Conservation (phyloP, 2,113 vertebrate species). For the Myiagra hebetior region DNA sequence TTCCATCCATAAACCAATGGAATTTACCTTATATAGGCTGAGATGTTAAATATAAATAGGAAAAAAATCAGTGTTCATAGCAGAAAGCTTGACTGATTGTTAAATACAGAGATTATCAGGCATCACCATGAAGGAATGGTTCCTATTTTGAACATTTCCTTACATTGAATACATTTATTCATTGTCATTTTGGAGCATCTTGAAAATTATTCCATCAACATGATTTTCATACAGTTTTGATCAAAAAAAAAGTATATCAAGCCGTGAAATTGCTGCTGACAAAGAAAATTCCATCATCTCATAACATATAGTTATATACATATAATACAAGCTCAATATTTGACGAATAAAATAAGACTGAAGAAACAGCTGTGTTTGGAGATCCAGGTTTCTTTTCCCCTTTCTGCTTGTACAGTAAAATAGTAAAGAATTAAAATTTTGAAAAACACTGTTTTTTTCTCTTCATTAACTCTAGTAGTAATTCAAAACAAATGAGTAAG, state of each 20-base stretch:
- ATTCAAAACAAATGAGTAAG: background rate
- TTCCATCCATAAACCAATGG: background rate
- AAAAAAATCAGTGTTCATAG: background rate
- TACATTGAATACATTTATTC: background rate
- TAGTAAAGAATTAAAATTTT: background rate
- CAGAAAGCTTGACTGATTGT: background rate
- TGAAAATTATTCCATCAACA: background rate
- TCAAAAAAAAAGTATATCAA: conserved; percentile 1
- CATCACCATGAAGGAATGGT: background rate
- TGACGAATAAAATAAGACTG: background rate
- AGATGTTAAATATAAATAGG: background rate
- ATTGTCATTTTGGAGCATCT: background rate
- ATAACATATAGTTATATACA: no score
- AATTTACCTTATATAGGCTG: background rate
- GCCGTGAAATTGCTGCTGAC: conserved; percentile 46
- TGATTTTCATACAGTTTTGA: conserved; percentile 46
- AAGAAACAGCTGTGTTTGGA: background rate
- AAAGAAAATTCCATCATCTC: background rate
- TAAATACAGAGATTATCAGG: conserved; percentile 10
- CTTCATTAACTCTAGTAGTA: background rate
- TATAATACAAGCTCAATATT: background rate
- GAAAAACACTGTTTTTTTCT: background rate
- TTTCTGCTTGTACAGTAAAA: background rate
- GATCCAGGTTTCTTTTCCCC: background rate
- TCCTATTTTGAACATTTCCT: background rate